Evolutionary conservation across 2,888 invertebrate genomes (phyloP).

Genomic region (Acleris holmiana): DNA sequence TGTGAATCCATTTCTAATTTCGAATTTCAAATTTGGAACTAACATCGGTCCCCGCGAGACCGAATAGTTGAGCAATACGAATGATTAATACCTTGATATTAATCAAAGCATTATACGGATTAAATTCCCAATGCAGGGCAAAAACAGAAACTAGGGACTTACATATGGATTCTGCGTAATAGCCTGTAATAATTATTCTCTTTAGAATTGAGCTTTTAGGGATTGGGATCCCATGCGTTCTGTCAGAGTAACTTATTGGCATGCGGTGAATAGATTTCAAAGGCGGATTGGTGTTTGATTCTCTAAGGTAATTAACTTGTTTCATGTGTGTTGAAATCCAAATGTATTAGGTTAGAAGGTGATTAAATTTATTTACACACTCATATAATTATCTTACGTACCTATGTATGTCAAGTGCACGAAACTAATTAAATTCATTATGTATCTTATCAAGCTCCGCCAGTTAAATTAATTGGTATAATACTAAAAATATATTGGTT

Average conservation of each 20-base stretch:
- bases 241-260: slow-evolving; percentile 18
- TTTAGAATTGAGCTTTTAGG: slow-evolving; percentile 25
- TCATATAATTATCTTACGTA: no score
- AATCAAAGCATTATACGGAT: slow-evolving; percentile 37
- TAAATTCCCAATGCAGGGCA: slow-evolving; percentile 32
- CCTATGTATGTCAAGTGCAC: no score
- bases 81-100: slow-evolving; percentile 38
- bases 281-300: slow-evolving; percentile 1
- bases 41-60: slow-evolving; percentile 34
- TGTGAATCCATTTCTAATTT: slow-evolving; percentile 36
- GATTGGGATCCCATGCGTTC: slow-evolving; percentile 6
- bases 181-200: slow-evolving; percentile 28
- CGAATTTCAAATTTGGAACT: slow-evolving; percentile 34
- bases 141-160: slow-evolving; percentile 19
- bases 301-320: not conserved
- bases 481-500: no score
- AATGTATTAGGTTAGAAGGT: no score
- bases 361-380: no score
- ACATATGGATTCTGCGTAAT: slow-evolving; percentile 24
- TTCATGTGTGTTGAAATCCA: not conserved
- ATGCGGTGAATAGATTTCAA: slow-evolving; percentile 7
- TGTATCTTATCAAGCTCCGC: no score
- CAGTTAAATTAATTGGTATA: no score
- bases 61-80: slow-evolving; percentile 35
- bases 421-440: no score